Evolutionary conservation across 2,797 vertebrate genomes (phyloP), one percentile per base, ranked within the genome.

Genomic region (Pangasius macronema): DNA sequence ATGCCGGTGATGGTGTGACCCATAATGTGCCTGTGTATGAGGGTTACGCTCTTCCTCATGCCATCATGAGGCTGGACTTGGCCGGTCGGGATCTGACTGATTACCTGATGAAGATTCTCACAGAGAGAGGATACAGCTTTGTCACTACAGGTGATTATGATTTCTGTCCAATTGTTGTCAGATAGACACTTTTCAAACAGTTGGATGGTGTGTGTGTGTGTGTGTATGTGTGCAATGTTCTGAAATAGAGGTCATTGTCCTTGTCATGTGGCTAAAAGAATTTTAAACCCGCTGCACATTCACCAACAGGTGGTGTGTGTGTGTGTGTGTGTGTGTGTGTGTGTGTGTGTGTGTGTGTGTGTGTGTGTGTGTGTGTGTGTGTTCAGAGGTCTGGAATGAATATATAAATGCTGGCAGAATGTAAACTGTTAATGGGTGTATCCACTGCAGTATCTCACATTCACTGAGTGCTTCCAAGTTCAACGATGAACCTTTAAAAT

Each of bases 11-110:
- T 0, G 93, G 93, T 77, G 92, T 94, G 82, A 94, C 91, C 86
- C 93, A 94, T 87, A 94, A 93, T 9, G 94, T 91, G 92, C 97
- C 97, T 91, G 97, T 94, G 84, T 97, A 94, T 36, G 93, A 94
- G 87, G 93, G 93, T 59, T 93, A 93, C 2, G 93, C 93, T 76
- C 91, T 93, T 20, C 93, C 93, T 36, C 93, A 95, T 27, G 92
- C 94, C 90, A 93, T 97, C 93, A 96, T 96, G 90, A 96, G 96
- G 93, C 96, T 94, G 2, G 93, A 91, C 0, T 91, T 94, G 92
- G 94, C 96, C n/a, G 94, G 94, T 91, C 95, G 91, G 83, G 96
- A 95, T 84, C 90, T 93, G 76, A 97, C 97, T 0, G 95, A 95
- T 80, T 93, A 94, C 0, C 95, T 94, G 27, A 96, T 53, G 0